Conservation (phyloP, 1,140 invertebrate species). For the Anastatus disparis region DNA sequence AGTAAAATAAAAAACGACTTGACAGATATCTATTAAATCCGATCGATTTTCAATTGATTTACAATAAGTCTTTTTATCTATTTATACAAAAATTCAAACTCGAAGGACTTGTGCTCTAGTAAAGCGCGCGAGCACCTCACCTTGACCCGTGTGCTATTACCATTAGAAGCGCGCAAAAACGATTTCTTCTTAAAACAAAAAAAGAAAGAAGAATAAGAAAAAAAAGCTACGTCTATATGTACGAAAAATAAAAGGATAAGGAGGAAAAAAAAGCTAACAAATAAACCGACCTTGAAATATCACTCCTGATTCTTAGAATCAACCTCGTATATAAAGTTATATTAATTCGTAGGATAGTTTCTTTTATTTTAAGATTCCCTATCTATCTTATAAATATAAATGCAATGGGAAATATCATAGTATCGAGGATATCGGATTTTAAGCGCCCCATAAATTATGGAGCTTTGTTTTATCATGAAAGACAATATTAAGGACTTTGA, state of each 20-base stretch:
- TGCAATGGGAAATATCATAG: conserved; percentile 48
- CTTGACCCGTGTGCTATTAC: background rate
- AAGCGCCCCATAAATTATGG: conserved; percentile 50
- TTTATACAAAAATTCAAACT: background rate
- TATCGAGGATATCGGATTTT: conserved; percentile 41
- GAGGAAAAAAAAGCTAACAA: background rate
- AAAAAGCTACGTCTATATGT: too few species aligned
- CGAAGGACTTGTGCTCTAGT: too few species aligned
- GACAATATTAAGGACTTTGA: conserved; percentile 54
- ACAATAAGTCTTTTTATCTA: conserved; percentile 1
- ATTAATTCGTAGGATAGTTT: background rate
- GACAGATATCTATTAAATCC: too few species aligned
- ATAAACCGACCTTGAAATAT: background rate
- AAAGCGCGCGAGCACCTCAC: too few species aligned
- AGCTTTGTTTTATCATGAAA: conserved; percentile 49
- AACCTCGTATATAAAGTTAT: background rate
- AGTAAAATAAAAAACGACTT: too few species aligned
- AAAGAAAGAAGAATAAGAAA: background rate
- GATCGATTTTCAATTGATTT: background rate
- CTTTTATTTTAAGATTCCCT: too few species aligned
- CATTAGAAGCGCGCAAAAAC: background rate
- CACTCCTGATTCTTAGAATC: background rate
- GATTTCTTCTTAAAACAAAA: background rate
- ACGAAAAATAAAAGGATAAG: too few species aligned
- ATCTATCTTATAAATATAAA: conserved; percentile 60